Conservation (phyloP, 2,888 invertebrate genomes). For the Caenorhabditis auriculariae region DNA sequence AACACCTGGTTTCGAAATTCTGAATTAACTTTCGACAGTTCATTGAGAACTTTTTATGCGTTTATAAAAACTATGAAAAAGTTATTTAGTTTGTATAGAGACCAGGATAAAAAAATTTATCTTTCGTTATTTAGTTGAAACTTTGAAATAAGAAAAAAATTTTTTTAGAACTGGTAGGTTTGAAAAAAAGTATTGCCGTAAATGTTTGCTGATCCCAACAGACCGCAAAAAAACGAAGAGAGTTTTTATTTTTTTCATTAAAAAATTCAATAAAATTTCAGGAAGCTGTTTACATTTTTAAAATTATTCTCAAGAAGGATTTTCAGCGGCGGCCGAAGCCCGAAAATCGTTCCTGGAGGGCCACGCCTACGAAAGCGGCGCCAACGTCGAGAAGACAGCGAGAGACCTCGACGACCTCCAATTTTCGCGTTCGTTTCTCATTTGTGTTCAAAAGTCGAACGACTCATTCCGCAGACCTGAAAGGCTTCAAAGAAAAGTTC, state of each 20-base stretch:
- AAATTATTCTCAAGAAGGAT: too few species aligned
- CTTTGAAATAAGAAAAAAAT: not conserved
- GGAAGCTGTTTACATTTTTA: not conserved
- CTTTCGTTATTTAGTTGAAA: not conserved
- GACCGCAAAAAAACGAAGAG: not conserved
- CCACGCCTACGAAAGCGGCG: slow-evolving; percentile 50
- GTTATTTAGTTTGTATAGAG: too few species aligned
- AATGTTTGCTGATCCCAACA: not conserved
- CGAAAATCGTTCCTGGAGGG: slow-evolving; percentile 60
- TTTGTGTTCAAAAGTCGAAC: not conserved
- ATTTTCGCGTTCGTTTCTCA: slow-evolving; percentile 42
- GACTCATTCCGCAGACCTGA: slow-evolving; percentile 45
- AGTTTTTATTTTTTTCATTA: too few species aligned
- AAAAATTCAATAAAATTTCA: not conserved
- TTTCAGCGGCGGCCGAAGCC: slow-evolving; percentile 59
- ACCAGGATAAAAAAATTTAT: not conserved
- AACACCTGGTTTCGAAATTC: too few species aligned
- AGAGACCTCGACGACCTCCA: slow-evolving; percentile 57
- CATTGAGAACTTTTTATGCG: too few species aligned
- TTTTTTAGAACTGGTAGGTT: not conserved
- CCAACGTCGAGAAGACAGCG: slow-evolving; percentile 50
- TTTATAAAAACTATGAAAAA: too few species aligned
- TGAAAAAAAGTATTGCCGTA: not conserved
- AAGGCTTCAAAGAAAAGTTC: slow-evolving; percentile 60
- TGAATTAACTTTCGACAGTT: too few species aligned